These are phyloP conservation scores for Phaedon cochleariae DNA, from an alignment of 2,888 invertebrate genomes.

Conservation along the genomic window DNA sequence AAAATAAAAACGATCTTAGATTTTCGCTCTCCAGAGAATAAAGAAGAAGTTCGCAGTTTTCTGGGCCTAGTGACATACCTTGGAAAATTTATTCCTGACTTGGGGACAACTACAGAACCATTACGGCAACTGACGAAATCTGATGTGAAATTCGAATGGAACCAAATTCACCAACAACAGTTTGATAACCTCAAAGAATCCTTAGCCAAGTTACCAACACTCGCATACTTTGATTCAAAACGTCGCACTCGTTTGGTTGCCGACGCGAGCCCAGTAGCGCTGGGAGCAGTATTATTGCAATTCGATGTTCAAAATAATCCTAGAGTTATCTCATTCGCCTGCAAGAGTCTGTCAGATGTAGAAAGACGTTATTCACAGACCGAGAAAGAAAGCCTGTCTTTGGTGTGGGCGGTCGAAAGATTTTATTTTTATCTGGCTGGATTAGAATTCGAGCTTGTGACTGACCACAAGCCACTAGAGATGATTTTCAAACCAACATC, in stretches of 20 bases:
- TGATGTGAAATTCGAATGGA: conserved; percentile 32
- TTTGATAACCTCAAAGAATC: conserved; percentile 35
- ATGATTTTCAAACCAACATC: conserved; percentile 47
- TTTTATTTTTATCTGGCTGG: conserved; percentile 59
- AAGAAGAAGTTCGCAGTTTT: conserved; percentile 43
- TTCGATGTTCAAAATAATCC: conserved; percentile 37
- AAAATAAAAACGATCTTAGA: conserved; percentile 20
- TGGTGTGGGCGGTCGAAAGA: conserved; percentile 57
- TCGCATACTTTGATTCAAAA: conserved; percentile 41
- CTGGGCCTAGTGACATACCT: conserved; percentile 38
- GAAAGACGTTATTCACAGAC: conserved; percentile 51
- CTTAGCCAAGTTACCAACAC: conserved; percentile 30
- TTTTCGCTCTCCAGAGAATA: conserved; percentile 40
- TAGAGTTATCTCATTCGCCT: conserved; percentile 43
- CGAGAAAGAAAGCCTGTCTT: no score
- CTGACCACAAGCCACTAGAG: conserved; percentile 55
- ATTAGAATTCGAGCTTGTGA: conserved; percentile 54
- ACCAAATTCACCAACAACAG: conserved; percentile 24
- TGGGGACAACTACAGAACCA: conserved; percentile 29
- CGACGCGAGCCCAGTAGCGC: conserved; percentile 47
- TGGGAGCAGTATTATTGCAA: conserved; percentile 48
- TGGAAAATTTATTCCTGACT: conserved; percentile 37
- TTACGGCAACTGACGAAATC: conserved; percentile 22
- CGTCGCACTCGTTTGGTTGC: conserved; percentile 40
- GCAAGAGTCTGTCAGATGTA: conserved; percentile 41